A percentile compares a stretch with the other conserved stretches of the same genome.
phyloP scores from a whole-genome alignment of 2,113 vertebrate genomes.

The Hyla sarda region DNA sequence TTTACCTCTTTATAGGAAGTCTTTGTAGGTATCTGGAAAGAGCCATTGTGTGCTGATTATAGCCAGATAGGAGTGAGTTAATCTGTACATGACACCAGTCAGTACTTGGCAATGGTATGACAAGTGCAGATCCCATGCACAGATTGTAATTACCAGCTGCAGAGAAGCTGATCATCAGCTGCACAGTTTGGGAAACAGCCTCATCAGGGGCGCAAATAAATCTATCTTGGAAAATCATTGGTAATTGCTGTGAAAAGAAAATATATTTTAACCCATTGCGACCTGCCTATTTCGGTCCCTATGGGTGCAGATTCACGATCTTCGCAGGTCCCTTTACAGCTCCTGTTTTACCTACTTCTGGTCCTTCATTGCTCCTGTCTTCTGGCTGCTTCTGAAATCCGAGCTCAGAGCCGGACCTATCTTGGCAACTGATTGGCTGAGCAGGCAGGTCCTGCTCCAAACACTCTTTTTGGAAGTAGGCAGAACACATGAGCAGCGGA shows the following conservation, averaged over 20 bases:
- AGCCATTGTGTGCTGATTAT: not conserved
- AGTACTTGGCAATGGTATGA: slow-evolving; percentile 46
- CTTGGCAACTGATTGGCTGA: too few species aligned
- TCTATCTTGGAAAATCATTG: slow-evolving; percentile 46
- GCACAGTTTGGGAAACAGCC: slow-evolving; percentile 49
- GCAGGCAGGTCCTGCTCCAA: too few species aligned
- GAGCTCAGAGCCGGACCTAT: too few species aligned
- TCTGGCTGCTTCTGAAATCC: too few species aligned
- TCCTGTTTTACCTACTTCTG: too few species aligned
- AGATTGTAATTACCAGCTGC: slow-evolving; percentile 55
- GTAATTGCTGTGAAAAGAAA: slow-evolving; percentile 39
- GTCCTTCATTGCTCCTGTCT: too few species aligned
- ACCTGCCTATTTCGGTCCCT: too few species aligned
- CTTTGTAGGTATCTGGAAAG: not conserved
- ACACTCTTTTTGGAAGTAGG: too few species aligned
- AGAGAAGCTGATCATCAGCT: slow-evolving; percentile 53
- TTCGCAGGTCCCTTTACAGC: too few species aligned
- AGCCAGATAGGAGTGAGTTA: slow-evolving; percentile 4
- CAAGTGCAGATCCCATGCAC: slow-evolving; percentile 47
- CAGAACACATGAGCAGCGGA: too few species aligned
- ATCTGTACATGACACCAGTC: slow-evolving; percentile 35
- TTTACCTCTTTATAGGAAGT: not conserved
- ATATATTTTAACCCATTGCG: slow-evolving; percentile 17
- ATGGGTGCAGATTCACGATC: too few species aligned
- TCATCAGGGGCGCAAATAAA: slow-evolving; percentile 54